phyloP scores from a whole-genome alignment of 2,888 invertebrate species.

The Perdita meconis region DNA sequence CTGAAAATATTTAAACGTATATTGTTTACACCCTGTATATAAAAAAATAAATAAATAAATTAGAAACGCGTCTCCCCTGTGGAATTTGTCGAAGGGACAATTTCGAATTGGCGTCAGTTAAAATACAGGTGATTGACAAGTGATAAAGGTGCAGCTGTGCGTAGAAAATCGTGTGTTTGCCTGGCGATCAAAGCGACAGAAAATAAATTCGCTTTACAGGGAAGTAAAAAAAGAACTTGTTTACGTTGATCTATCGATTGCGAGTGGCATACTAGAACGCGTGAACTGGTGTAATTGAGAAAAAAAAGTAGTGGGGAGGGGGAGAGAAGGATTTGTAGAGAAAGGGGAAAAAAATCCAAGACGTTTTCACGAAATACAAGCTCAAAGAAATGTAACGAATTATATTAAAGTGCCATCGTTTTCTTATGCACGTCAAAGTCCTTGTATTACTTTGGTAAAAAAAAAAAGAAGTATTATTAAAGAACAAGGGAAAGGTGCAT shows the following conservation, averaged over 20 bases:
- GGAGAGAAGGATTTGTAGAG: constrained; percentile 5
- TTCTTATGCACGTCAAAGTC: constrained; percentile 64
- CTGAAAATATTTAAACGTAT: too few species aligned
- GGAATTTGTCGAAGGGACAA: background rate
- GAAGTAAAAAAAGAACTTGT: constrained; percentile 46
- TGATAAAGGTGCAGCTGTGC: constrained; percentile 1
- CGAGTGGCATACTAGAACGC: constrained; percentile 34
- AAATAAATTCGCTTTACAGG: constrained; percentile 11
- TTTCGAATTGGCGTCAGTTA: background rate
- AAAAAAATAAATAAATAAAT: too few species aligned
- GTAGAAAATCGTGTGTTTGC: constrained; percentile 7
- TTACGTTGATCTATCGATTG: constrained; percentile 47
- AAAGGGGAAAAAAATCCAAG: constrained; percentile 22
- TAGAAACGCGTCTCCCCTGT: background rate
- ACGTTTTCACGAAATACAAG: constrained; percentile 47
- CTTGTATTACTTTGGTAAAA: constrained; percentile 67
- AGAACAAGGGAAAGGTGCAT: constrained; percentile 21
- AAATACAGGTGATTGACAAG: background rate
- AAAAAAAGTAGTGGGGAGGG: constrained; percentile 7
- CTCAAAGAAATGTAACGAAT: constrained; percentile 67
- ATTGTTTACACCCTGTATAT: too few species aligned
- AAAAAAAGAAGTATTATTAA: constrained; percentile 36
- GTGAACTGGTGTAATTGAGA: constrained; percentile 45
- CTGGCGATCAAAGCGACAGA: constrained; percentile 11
- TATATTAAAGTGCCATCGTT: constrained; percentile 67